Conservation (phyloP, 2,888 invertebrate species). For the Lasius fuliginosus region DNA sequence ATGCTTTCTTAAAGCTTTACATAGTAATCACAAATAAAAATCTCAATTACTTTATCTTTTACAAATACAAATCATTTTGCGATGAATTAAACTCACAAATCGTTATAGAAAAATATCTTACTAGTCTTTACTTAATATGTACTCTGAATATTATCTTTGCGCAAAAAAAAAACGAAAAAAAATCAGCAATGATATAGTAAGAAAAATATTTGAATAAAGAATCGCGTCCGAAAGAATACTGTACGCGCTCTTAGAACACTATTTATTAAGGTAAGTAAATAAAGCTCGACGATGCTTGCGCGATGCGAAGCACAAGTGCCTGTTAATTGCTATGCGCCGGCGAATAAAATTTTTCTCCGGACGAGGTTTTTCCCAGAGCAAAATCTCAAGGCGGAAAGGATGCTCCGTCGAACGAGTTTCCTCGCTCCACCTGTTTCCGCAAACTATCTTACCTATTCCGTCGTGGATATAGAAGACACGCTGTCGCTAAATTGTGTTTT, state of each 20-base stretch:
- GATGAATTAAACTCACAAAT: neutral
- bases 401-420: conserved; percentile 70
- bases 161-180: neutral
- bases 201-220: conserved; percentile 5
- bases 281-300: neutral
- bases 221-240: neutral
- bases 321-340: conserved; percentile 47
- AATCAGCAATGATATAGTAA: neutral
- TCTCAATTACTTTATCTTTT: neutral
- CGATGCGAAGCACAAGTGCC: conserved; percentile 28
- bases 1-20: neutral
- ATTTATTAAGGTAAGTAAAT: conserved; percentile 34
- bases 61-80: conserved; percentile 10
- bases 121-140: neutral
- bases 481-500: conserved; percentile 76
- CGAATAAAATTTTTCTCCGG: conserved; percentile 42
- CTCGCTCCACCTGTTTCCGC: conserved; percentile 64
- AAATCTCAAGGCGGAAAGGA: conserved; percentile 59
- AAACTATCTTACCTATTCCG: conserved; percentile 68
- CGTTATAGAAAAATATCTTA: neutral
- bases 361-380: conserved; percentile 28
- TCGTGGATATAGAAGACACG: conserved; percentile 71
- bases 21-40: neutral
- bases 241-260: neutral
- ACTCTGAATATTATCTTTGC: neutral